Percentiles rank a stretch among this genome's conserved stretches.
phyloP scores from a whole-genome alignment of 2,113 vertebrate genomes.

The Nasalis larvatus region DNA sequence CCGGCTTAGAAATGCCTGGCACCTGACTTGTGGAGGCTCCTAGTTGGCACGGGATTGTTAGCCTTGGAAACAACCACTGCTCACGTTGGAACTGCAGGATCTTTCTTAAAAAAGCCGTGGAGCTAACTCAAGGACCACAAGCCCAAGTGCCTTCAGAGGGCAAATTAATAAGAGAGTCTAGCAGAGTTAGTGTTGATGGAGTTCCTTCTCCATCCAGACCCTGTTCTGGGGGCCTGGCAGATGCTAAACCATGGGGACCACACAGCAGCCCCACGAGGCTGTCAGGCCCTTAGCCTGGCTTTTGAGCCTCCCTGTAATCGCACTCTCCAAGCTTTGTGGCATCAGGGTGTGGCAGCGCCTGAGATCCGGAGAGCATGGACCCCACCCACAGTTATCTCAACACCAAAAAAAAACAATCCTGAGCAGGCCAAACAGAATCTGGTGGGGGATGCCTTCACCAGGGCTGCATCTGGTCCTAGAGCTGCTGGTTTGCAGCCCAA shows the following conservation, averaged over 20 bases:
- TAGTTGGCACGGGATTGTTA: neutral
- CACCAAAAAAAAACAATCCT: neutral
- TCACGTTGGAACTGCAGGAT: neutral
- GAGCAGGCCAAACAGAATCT: no score
- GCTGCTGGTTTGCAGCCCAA: neutral
- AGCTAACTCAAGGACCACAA: neutral
- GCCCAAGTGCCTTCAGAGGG: neutral
- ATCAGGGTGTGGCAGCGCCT: neutral
- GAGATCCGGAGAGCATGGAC: neutral
- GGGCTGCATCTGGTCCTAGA: no score
- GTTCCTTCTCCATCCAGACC: no score
- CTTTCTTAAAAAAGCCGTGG: neutral
- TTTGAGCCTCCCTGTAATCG: neutral
- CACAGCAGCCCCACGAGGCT: neutral
- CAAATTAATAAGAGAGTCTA: neutral
- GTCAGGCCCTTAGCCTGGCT: neutral
- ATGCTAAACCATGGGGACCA: neutral
- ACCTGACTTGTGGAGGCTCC: neutral
- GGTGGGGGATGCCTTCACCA: neutral
- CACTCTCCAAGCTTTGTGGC: neutral
- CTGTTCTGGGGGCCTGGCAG: neutral
- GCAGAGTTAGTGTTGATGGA: rapidly evolving
- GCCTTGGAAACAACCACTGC: neutral
- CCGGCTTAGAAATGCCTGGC: neutral
- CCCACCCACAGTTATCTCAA: neutral